phyloP scores from a whole-genome alignment of 2,888 invertebrate species.

The Sphaeridia pumilis region DNA sequence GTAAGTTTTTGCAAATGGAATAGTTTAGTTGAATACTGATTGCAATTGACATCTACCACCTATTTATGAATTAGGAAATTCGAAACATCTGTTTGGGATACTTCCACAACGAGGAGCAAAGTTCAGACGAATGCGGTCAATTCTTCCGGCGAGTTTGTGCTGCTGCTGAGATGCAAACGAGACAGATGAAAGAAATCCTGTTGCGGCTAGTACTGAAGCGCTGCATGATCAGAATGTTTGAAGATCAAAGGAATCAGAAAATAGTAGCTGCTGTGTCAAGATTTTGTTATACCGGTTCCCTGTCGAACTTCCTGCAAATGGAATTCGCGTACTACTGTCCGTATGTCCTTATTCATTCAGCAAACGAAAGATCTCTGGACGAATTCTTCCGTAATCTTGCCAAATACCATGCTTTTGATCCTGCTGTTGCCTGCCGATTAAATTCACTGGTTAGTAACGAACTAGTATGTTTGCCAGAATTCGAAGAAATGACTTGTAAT shows the following conservation, averaged over 20 bases:
- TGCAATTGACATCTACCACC: no score
- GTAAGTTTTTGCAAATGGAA: no score
- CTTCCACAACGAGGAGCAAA: no score
- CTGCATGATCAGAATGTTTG: conserved; percentile 1
- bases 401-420: neutral
- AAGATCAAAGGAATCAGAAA: neutral
- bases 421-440: neutral
- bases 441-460: neutral
- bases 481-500: no score
- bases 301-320: neutral
- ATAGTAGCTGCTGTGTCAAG: conserved; percentile 4
- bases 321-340: conserved; percentile 15
- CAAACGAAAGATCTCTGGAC: neutral
- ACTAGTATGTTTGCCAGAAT: no score
- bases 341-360: neutral
- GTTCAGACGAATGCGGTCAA: neutral
- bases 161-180: neutral
- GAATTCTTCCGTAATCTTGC: neutral
- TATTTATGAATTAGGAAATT: neutral
- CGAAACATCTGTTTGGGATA: neutral
- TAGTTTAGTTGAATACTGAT: neutral
- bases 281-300: neutral
- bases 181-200: conserved; percentile 1
- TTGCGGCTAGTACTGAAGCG: conserved; percentile 4
- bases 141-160: conserved; percentile 4